phyloP scores from a whole-genome alignment of 2,113 vertebrate genomes.

The Cavia aperea region DNA sequence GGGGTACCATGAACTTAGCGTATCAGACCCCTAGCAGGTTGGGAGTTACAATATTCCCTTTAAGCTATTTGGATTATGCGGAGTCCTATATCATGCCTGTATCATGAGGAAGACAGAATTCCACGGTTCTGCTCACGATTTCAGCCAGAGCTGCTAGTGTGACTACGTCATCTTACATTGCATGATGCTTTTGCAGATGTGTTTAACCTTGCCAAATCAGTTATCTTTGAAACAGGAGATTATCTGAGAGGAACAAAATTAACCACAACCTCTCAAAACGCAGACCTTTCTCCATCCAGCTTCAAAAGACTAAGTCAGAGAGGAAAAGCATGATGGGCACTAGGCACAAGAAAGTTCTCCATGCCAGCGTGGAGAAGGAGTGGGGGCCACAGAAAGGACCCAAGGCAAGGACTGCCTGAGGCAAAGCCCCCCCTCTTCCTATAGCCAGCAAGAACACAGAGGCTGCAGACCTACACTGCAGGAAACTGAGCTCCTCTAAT shows the following conservation, averaged over 20 bases:
- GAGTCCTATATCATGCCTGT: not conserved
- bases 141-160: not conserved
- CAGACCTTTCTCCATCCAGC: not conserved
- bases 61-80: not conserved
- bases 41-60: not conserved
- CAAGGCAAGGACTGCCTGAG: not conserved
- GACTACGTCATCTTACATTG: not conserved
- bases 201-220: not conserved
- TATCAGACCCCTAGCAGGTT: not conserved
- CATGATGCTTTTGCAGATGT: not conserved
- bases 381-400: not conserved
- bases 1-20: not conserved
- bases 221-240: not conserved
- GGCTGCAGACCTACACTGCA: not conserved
- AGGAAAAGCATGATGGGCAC: not conserved
- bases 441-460: not conserved
- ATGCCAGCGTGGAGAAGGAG: not conserved
- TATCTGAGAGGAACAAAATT: not conserved
- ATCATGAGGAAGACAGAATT: not conserved
- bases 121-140: not conserved
- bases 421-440: not conserved
- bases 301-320: not conserved
- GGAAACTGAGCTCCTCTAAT: not conserved
- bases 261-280: not conserved
- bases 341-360: not conserved